These are phyloP conservation scores for Solenopsis fugax DNA, from an alignment of 1,140 invertebrate genomes.

Conservation along the genomic window DNA sequence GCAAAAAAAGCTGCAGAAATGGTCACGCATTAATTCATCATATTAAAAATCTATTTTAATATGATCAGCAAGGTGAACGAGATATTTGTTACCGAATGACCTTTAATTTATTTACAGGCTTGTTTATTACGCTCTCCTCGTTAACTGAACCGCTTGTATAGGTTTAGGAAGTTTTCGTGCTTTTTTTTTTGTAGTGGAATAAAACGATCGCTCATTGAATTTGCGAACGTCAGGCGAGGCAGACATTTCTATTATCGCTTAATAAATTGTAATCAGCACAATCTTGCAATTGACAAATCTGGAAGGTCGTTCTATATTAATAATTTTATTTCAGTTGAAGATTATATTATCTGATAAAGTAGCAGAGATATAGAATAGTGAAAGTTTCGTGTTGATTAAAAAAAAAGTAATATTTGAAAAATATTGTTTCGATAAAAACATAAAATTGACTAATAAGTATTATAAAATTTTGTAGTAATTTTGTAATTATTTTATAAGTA, in stretches of 20 bases:
- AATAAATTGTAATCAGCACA: neutral
- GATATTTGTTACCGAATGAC: neutral
- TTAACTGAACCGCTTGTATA: neutral
- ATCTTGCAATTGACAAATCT: neutral
- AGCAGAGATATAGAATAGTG: neutral
- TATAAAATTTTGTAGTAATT: too few species aligned
- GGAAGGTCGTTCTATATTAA: neutral
- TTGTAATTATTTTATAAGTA: too few species aligned
- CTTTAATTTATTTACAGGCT: slow-evolving; percentile 8
- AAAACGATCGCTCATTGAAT: neutral
- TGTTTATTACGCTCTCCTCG: neutral
- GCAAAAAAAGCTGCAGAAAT: neutral
- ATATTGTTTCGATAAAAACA: neutral
- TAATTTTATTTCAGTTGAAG: neutral
- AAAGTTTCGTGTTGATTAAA: neutral
- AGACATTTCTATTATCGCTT: slow-evolving; percentile 3
- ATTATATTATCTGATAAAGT: neutral
- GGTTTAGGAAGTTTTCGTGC: slow-evolving; percentile 11
- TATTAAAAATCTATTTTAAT: slow-evolving; percentile 22
- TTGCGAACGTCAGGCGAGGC: neutral
- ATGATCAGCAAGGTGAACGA: neutral
- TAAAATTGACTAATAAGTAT: neutral
- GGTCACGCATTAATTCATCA: slow-evolving; percentile 8
- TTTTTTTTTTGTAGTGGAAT: neutral
- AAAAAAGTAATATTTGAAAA: neutral